A percentile compares a stretch with the other conserved stretches of the same genome.
phyloP scores from a whole-genome alignment of 1,140 invertebrate genomes.

The Platyscapa corneri region DNA sequence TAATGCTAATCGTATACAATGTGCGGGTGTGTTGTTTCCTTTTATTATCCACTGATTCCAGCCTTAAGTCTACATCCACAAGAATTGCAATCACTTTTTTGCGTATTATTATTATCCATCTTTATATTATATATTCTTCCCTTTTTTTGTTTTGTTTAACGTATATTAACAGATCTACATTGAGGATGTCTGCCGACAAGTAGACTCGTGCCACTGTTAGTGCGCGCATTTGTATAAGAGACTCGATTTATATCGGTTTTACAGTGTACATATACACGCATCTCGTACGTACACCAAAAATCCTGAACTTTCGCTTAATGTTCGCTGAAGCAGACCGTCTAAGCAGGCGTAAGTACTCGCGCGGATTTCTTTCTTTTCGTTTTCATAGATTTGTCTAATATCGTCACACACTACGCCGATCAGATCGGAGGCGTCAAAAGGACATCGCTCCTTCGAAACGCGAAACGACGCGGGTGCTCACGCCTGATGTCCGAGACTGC shows the following conservation, averaged over 20 bases:
- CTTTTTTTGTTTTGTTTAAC: constrained; percentile 44
- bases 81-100: constrained; percentile 32
- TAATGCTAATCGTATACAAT: constrained; percentile 76
- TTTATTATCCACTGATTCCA: constrained; percentile 43
- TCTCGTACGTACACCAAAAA: constrained; percentile 38
- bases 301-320: constrained; percentile 41
- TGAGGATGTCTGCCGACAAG: constrained; percentile 65
- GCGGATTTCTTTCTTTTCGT: background rate
- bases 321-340: constrained; percentile 29
- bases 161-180: constrained; percentile 72
- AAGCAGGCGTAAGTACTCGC: constrained; percentile 42
- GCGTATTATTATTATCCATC: constrained; percentile 21
- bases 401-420: background rate
- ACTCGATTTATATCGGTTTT: constrained; percentile 39
- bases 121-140: background rate
- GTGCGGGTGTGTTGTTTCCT: constrained; percentile 66
- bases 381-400: background rate
- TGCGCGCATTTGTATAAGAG: constrained; percentile 20
- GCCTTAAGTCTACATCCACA: constrained; percentile 55
- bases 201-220: constrained; percentile 48
- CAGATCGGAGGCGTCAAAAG: background rate
- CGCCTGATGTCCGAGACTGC: constrained; percentile 28
- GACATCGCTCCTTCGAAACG: background rate
- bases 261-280: constrained; percentile 41
- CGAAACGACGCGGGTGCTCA: constrained; percentile 25